Evolutionary conservation across 2,113 vertebrate genomes (phyloP), one percentile per base, ranked within the genome.

Genomic region (Chloropsis hardwickii): DNA sequence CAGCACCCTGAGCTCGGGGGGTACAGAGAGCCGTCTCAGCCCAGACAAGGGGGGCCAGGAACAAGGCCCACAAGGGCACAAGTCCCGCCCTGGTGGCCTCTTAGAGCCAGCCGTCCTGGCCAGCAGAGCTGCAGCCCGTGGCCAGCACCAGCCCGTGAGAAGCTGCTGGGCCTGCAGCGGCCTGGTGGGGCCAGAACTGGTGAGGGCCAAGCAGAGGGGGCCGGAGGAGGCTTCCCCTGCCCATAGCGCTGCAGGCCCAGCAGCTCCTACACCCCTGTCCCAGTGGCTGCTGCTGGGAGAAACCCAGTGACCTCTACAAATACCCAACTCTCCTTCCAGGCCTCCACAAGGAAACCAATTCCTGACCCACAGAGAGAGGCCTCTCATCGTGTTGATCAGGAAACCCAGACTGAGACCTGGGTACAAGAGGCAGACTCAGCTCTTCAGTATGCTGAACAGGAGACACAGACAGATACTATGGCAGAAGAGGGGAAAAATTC

Each of bases 181-280:
- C 12, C 10, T 2, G 2, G 5, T 2, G 11, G 12, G 13, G 37
- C 37, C 2, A 1, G 22, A 72, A 15, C 4, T 1, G 53, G 53
- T 58, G 62, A 86, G 72, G 44, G 44, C 25, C 31, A 1, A 39
- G 28, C 40, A 8, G 2, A 10, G 28, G 10, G 3, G 39, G 54
- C 24, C 0, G 3, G 35, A 10, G 1, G 3, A 21, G 40, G 70
- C 47, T 12, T 24, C 40, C 70, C 39, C 28, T 12, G 37, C 9
- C 35, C 2, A 1, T 57, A 54, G 47, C 4, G 0, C 56, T 28
- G 53, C 62, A 17, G 15, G 6, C 40, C 14, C 35, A 25, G 22
- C 66, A 12, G 2, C 50, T 48, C 57, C 35, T 21, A 12, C 18
- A 18, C 37, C 37, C 31, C 77, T 44, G 51, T 24, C 23, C 33